A percentile compares a stretch with the other conserved stretches of the same genome.
Conservation (phyloP, 2,888 invertebrate species). For the Teleogryllus oceanicus region DNA sequence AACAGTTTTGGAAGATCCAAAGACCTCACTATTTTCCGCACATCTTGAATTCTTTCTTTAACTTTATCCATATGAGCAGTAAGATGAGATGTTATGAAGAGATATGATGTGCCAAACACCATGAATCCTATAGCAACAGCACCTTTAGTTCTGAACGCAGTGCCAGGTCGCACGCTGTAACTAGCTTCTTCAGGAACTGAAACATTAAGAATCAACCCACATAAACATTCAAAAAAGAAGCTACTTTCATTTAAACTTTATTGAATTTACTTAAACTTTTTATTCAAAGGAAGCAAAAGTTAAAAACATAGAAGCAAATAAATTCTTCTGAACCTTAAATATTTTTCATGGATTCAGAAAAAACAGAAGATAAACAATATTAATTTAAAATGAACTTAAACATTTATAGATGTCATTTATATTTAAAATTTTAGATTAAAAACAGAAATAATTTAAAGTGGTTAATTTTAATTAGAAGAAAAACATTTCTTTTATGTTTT, state of each 20-base stretch:
- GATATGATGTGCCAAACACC: slow-evolving; percentile 90
- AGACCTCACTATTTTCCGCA: slow-evolving; percentile 75
- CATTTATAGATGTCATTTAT: too few species aligned
- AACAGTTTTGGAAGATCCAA: slow-evolving; percentile 79
- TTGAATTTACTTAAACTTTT: background rate
- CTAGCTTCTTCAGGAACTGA: slow-evolving; percentile 78
- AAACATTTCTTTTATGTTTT: too few species aligned
- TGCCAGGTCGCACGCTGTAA: slow-evolving; percentile 83
- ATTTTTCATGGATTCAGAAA: too few species aligned
- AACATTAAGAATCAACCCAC: background rate
- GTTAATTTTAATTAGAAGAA: too few species aligned
- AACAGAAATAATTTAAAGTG: too few species aligned
- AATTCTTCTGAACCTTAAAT: too few species aligned
- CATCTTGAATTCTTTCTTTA: slow-evolving; percentile 80
- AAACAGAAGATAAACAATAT: background rate
- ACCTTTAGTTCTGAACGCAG: slow-evolving; percentile 90
- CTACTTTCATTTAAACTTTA: too few species aligned
- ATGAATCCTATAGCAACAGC: slow-evolving; percentile 90
- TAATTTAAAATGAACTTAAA: background rate
- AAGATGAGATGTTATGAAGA: slow-evolving; percentile 93
- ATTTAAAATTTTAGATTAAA: too few species aligned
- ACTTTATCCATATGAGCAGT: slow-evolving; percentile 83
- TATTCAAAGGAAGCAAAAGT: background rate
- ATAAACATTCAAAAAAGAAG: too few species aligned
- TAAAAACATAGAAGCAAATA: background rate